Evolutionary conservation across 2,113 vertebrate genomes (phyloP).

Genomic region (Podocnemis expansa): DNA sequence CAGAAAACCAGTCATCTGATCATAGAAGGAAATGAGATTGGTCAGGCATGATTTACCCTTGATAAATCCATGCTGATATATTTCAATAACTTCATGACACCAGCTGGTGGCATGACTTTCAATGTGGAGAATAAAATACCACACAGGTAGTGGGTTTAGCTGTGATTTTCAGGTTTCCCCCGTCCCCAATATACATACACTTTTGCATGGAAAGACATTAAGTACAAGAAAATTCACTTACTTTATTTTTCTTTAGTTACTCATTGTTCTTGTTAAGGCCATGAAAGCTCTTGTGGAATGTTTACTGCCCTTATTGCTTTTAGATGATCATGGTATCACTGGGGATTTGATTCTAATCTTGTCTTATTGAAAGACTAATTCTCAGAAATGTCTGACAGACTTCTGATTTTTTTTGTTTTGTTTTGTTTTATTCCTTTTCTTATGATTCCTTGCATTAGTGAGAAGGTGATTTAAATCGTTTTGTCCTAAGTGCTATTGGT

Average conservation of each 20-base stretch:
- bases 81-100: not conserved
- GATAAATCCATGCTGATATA: too few relatives aligned
- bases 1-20: too few relatives aligned
- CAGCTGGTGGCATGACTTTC: not conserved
- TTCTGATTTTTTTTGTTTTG: not conserved
- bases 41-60: too few relatives aligned
- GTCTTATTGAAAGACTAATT: not conserved
- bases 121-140: not conserved
- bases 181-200: not conserved
- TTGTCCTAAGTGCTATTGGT: not conserved
- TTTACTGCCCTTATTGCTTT: conserved; percentile 1
- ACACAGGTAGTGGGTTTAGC: not conserved
- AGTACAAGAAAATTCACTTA: not conserved
- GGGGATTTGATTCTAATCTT: conserved; percentile 10
- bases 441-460: not conserved
- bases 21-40: too few relatives aligned
- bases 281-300: conserved; percentile 4
- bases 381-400: not conserved
- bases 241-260: not conserved
- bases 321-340: not conserved
- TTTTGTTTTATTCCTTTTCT: not conserved
- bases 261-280: not conserved
- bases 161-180: not conserved
- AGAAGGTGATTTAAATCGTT: not conserved
- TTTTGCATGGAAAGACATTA: not conserved